These are phyloP conservation scores for Enteromius thamalakanensis DNA, from an alignment of 2,797 vertebrate species.

Conservation along the genomic window DNA sequence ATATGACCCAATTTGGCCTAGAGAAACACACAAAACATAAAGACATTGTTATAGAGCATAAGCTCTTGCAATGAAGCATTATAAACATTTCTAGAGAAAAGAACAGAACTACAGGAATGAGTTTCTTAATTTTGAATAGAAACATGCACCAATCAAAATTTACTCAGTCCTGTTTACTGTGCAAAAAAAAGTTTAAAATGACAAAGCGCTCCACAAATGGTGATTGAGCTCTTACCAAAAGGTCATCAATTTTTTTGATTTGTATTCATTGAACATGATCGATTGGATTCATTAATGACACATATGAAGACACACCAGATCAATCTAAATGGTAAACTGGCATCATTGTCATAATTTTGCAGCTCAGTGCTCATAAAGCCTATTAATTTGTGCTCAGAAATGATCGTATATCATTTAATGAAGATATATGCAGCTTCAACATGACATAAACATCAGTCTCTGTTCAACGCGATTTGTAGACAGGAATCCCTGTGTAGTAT, in stretches of 20 bases:
- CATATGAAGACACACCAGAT: constrained; percentile 59
- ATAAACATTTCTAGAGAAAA: background rate
- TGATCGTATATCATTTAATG: constrained; percentile 42
- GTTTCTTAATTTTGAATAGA: constrained; percentile 6
- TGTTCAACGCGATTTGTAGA: background rate
- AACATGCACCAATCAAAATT: background rate
- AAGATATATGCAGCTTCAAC: constrained; percentile 30
- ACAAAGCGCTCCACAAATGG: background rate
- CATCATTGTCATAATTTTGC: constrained; percentile 56
- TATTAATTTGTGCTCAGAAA: constrained; percentile 32
- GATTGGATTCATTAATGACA: constrained; percentile 60
- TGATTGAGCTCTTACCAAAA: constrained; percentile 43
- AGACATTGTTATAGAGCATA: background rate
- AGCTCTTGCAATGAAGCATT: background rate
- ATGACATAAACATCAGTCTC: constrained; percentile 39
- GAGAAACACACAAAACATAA: constrained; percentile 23
- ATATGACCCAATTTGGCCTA: background rate
- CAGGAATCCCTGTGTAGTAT: background rate
- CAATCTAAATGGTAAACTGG: constrained; percentile 56
- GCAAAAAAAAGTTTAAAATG: background rate
- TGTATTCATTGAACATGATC: constrained; percentile 48
- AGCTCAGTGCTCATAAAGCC: constrained; percentile 44
- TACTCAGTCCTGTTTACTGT: background rate
- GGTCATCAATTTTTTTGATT: constrained; percentile 54
- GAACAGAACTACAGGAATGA: background rate